Percentiles rank a stretch among this genome's conserved stretches.
Evolutionary conservation across 1,140 invertebrate species (phyloP).

Genomic region (Calliphora vicina): DNA sequence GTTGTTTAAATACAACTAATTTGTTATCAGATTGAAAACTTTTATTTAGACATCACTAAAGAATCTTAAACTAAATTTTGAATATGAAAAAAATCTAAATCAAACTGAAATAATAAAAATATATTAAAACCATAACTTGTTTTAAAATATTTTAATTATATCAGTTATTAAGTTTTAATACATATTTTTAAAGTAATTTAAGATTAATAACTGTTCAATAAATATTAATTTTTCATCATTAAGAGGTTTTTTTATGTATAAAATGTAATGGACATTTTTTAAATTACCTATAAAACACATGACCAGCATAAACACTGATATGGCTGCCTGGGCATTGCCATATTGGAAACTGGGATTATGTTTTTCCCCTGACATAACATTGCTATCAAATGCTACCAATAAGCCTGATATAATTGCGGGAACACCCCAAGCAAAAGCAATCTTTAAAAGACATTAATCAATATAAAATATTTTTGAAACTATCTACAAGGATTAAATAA

Average conservation of each 20-base stretch:
- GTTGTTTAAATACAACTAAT: neutral
- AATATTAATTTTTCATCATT: conserved; percentile 15
- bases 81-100: neutral
- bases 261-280: too few species aligned
- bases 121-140: neutral
- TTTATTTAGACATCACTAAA: conserved; percentile 41
- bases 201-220: conserved; percentile 21
- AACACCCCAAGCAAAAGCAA: conserved; percentile 78
- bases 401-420: conserved; percentile 67
- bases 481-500: neutral
- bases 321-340: conserved; percentile 75
- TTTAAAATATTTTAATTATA: neutral
- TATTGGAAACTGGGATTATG: conserved; percentile 84
- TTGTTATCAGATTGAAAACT: conserved; percentile 59
- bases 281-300: conserved; percentile 74
- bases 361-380: conserved; percentile 66
- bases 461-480: neutral
- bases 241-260: neutral
- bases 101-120: neutral
- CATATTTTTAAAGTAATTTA: neutral
- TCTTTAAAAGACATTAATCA: conserved; percentile 64
- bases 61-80: neutral
- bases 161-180: neutral
- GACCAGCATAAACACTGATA: conserved; percentile 71
- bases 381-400: conserved; percentile 65